Evolutionary conservation across 2,113 vertebrate genomes (phyloP).

Genomic region (Candoia aspera): DNA sequence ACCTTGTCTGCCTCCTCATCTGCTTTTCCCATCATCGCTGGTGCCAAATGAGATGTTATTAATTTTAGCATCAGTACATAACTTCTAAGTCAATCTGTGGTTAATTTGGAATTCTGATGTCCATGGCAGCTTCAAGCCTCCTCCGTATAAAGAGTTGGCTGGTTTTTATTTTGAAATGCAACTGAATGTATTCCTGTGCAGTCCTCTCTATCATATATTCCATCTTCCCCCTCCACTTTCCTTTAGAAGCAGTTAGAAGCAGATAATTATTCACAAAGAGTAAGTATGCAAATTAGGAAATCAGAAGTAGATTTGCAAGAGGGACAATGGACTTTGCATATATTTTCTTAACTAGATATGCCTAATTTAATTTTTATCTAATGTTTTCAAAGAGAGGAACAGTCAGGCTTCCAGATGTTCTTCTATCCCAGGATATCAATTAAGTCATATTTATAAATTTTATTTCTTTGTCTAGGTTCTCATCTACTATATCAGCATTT

Average conservation of each 20-base stretch:
- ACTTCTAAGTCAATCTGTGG: conserved; percentile 28
- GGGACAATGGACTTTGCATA: background rate
- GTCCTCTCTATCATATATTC: conserved; percentile 8
- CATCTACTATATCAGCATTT: conserved; percentile 37
- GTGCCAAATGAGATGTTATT: conserved; percentile 33
- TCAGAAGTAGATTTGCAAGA: conserved; percentile 9
- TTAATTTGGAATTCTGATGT: conserved; percentile 47
- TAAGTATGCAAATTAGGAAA: background rate
- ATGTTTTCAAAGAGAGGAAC: conserved; percentile 13
- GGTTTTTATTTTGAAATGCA: conserved; percentile 52
- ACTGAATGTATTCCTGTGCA: background rate
- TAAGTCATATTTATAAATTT: conserved; percentile 54
- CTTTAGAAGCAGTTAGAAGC: conserved; percentile 31
- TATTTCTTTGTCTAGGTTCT: conserved; percentile 42
- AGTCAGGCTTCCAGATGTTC: conserved; percentile 46
- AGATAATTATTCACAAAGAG: conserved; percentile 48
- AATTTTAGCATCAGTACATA: conserved; percentile 40
- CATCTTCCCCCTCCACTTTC: conserved; percentile 16
- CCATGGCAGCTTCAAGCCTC: conserved; percentile 18
- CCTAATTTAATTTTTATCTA: conserved; percentile 3
- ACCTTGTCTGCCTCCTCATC: conserved; percentile 37
- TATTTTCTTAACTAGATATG: conserved; percentile 31
- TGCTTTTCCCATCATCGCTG: conserved; percentile 32
- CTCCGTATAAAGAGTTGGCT: conserved; percentile 20
- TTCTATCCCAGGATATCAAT: conserved; percentile 49